A percentile compares a stretch with the other conserved stretches of the same genome.
phyloP scores from a whole-genome alignment of 2,113 vertebrate species.

The human (Homo sapiens) region DNA sequence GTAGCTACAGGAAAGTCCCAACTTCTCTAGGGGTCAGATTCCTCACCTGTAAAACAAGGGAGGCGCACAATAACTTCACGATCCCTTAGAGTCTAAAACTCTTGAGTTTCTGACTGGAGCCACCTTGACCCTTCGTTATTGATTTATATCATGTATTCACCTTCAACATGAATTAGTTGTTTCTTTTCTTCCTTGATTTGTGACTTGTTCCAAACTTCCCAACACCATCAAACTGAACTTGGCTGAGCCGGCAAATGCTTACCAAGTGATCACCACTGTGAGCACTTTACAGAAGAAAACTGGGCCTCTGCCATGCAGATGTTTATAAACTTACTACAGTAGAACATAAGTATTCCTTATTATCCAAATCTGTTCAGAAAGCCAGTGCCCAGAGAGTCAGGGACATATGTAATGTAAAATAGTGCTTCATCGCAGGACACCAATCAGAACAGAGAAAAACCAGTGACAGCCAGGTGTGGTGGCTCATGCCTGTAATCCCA shows the following conservation, averaged over 20 bases:
- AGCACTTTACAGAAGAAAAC: neutral
- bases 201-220: neutral
- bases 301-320: neutral
- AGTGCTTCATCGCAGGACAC: neutral
- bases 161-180: neutral
- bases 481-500: too few species aligned
- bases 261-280: neutral
- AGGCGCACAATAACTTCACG: neutral
- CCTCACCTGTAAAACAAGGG: neutral
- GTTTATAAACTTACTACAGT: neutral
- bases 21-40: neutral
- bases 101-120: neutral
- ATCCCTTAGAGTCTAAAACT: neutral
- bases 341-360: neutral
- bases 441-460: neutral
- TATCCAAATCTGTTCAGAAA: neutral
- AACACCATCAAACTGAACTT: neutral
- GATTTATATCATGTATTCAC: neutral
- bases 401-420: neutral
- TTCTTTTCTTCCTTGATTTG: neutral
- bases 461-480: neutral
- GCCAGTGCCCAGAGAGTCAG: neutral
- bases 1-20: neutral
- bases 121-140: neutral
- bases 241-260: neutral